Conservation (phyloP, 2,797 vertebrate species). For the Chelmon rostratus region DNA sequence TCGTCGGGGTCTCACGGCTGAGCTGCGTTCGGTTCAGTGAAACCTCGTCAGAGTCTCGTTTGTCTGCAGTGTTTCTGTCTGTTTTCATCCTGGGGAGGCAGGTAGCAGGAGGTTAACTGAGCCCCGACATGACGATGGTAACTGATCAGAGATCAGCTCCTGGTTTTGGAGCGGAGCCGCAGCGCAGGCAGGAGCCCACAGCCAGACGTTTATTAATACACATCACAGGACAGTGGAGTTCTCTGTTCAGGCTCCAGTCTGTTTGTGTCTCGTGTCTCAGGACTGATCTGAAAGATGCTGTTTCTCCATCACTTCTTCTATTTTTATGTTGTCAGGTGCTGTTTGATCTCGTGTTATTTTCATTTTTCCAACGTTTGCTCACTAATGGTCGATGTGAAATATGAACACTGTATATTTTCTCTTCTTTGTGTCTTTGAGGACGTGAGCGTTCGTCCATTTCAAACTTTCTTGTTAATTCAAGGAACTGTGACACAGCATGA, state of each 20-base stretch:
- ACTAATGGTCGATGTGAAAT: not conserved
- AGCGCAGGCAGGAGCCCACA: constrained; percentile 35
- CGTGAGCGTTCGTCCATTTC: no score
- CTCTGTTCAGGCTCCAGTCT: constrained; percentile 16
- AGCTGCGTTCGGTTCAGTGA: not conserved
- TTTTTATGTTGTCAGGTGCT: constrained; percentile 4
- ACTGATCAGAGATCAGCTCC: not conserved
- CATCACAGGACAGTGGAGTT: constrained; percentile 10
- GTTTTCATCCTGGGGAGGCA: not conserved
- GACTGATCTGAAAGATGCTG: not conserved
- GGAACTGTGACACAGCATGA: not conserved
- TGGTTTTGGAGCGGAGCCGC: not conserved
- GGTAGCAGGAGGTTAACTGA: not conserved
- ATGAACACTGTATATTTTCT: not conserved
- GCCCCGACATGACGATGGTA: not conserved
- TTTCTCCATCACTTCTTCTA: not conserved
- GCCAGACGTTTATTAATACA: constrained; percentile 36
- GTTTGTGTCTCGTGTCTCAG: not conserved
- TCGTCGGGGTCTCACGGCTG: no score
- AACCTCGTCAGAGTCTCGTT: not conserved
- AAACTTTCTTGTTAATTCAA: not conserved
- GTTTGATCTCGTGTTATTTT: not conserved
- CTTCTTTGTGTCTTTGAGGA: not conserved
- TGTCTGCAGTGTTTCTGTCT: not conserved
- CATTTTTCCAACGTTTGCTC: not conserved